Evolutionary conservation across 2,888 invertebrate species (phyloP).

Genomic region (Volucella inflata): DNA sequence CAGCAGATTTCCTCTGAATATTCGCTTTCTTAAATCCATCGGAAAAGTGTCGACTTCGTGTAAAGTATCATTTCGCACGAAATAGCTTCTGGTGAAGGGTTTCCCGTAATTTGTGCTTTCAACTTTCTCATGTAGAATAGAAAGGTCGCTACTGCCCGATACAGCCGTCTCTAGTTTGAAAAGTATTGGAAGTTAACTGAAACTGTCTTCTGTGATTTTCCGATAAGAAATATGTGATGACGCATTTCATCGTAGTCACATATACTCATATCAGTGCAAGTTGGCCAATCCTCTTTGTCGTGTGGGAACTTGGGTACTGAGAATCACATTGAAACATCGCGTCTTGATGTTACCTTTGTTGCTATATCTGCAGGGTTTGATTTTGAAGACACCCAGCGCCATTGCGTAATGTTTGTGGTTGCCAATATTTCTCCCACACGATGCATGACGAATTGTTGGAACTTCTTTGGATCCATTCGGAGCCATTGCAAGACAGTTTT

Average conservation of each 20-base stretch:
- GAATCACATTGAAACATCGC: slow-evolving; percentile 1
- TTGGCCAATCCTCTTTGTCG: slow-evolving; percentile 6
- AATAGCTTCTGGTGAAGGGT: neutral
- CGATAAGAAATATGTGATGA: neutral
- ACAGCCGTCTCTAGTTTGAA: slow-evolving; percentile 53
- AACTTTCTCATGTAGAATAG: slow-evolving; percentile 30
- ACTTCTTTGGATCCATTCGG: slow-evolving; percentile 70
- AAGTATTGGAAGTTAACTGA: slow-evolving; percentile 33
- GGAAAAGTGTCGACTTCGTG: slow-evolving; percentile 40
- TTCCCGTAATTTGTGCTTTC: neutral
- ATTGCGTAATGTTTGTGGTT: slow-evolving; percentile 14
- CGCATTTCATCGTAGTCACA: slow-evolving; percentile 13
- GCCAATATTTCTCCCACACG: slow-evolving; percentile 72
- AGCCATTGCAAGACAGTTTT: slow-evolving; percentile 76
- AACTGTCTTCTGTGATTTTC: neutral
- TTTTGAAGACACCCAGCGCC: slow-evolving; percentile 35
- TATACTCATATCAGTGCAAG: slow-evolving; percentile 2
- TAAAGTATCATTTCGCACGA: slow-evolving; percentile 39
- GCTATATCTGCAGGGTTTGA: slow-evolving; percentile 27
- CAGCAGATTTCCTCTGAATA: slow-evolving; percentile 38
- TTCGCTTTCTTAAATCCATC: slow-evolving; percentile 33
- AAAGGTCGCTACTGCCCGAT: slow-evolving; percentile 48
- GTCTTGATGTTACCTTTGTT: slow-evolving; percentile 13
- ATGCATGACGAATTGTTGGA: slow-evolving; percentile 74
- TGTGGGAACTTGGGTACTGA: slow-evolving; percentile 26